Base-by-base conservation (phyloP, 2,888 invertebrate genomes). In the Dermolepida albohirtum region DNA sequence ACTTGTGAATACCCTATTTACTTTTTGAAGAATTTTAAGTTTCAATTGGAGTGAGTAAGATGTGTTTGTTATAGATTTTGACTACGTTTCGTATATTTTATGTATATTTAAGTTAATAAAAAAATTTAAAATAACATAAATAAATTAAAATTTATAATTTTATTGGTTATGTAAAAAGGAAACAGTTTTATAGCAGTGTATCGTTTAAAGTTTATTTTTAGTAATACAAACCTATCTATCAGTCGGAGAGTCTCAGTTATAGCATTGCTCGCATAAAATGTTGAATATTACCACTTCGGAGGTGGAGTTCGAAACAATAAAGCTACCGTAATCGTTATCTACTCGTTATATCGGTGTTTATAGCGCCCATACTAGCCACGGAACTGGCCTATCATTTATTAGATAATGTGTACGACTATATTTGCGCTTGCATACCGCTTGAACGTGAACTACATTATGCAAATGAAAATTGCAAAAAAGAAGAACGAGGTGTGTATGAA, bases 261-360 rank as follows among this genome's bases (percentile, higher is more conserved):
- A 34, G 34, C 34, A 62, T 47, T 62, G 47, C 39, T 47, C 39
- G 17, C 47, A 62, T 62, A 62, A 62, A 62, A 62, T 34, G 34
- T 27, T 47, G 59, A 62, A 62, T 62, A 62, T 62, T 62, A 47
- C 59, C 39, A 47, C 59, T 62, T 62, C 59, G 34, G 47, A 62
- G 59, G 59, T 62, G 59, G 59, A 47, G 59, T 62, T 62, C 59
- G 34, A 29, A 62, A 62, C 64, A 68, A 68, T 68, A 68, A 68
- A 63, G 67, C 67, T 68, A 68, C 67, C 67, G 67, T 68, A 63
- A 55, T 55, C 34, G 63, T 49, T 57, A 64, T 68, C 67, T 54
- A 12, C 47, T 55, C 54, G 47, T 68, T 68, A 55, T 49, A 68
- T 68, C 67, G 64, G 67, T 52, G 54, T 64, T 68, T 68, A 68